These are phyloP conservation scores for Heliocidaris erythrogramma DNA, from an alignment of 35 echinoderm and acorn worm genomes.

Conservation along the genomic window DNA sequence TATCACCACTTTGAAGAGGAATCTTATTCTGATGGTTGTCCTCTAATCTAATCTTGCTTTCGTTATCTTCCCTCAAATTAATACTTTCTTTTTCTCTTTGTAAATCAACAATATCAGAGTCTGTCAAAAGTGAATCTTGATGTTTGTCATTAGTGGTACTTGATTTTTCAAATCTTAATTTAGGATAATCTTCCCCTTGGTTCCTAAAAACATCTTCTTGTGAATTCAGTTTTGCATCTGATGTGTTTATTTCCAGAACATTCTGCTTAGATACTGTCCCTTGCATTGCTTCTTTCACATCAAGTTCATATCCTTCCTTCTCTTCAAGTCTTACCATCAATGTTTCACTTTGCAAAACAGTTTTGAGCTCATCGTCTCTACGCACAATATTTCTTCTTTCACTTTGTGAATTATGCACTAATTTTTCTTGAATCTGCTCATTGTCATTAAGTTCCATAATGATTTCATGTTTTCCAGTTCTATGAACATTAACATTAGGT, in stretches of 20 bases:
- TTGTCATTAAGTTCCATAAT: neutral
- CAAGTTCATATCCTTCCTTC: neutral
- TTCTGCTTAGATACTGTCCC: neutral
- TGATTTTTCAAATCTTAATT: neutral
- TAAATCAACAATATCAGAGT: neutral
- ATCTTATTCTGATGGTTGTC: too few species aligned
- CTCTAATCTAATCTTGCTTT: too few species aligned
- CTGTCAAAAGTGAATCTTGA: neutral
- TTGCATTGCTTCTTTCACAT: neutral
- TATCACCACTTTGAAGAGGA: neutral
- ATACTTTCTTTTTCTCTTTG: neutral
- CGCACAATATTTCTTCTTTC: neutral
- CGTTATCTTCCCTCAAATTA: neutral
- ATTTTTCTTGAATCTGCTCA: neutral
- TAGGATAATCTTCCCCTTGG: neutral
- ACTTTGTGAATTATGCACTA: neutral
- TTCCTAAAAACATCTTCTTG: neutral
- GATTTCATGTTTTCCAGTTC: neutral
- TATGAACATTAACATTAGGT: neutral
- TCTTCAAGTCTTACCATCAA: neutral
- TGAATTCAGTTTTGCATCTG: neutral
- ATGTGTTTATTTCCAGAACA: neutral
- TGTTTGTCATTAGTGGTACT: neutral
- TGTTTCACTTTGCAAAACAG: neutral
- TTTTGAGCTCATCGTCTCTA: neutral